Conservation (phyloP, 1,140 invertebrate species). For the Agrilus planipennis region DNA sequence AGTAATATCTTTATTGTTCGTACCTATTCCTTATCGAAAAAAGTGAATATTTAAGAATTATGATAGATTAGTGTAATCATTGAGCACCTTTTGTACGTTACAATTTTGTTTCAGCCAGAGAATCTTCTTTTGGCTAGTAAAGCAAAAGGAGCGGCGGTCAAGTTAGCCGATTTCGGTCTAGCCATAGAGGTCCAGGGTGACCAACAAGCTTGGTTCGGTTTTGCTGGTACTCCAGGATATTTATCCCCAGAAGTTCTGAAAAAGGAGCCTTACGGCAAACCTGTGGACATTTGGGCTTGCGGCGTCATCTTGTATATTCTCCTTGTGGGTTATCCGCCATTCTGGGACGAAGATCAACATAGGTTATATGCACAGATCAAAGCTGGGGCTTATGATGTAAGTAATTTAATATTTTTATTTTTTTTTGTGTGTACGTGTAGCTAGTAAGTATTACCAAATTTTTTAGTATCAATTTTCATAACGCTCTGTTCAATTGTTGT, state of each 20-base stretch:
- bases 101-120: conserved; percentile 66
- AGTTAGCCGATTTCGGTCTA: conserved; percentile 98
- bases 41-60: too few relatives aligned
- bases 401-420: too few relatives aligned
- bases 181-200: conserved; percentile 99
- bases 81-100: too few relatives aligned
- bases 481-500: too few relatives aligned
- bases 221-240: conserved; percentile 98
- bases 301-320: conserved; percentile 99
- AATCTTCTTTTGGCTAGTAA: conserved; percentile 98
- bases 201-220: conserved; percentile 99
- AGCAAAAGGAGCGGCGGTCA: conserved; percentile 97
- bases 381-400: conserved; percentile 96
- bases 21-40: too few relatives aligned
- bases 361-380: conserved; percentile 99
- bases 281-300: conserved; percentile 99
- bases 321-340: conserved; percentile 98
- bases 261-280: conserved; percentile 99
- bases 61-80: too few relatives aligned
- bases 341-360: conserved; percentile 99
- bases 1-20: too few relatives aligned
- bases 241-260: conserved; percentile 98
- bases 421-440: too few relatives aligned
- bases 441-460: too few relatives aligned
- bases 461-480: too few relatives aligned